These are phyloP conservation scores for Varroa destructor DNA, from an alignment of 1,140 invertebrate genomes.

Conservation along the genomic window DNA sequence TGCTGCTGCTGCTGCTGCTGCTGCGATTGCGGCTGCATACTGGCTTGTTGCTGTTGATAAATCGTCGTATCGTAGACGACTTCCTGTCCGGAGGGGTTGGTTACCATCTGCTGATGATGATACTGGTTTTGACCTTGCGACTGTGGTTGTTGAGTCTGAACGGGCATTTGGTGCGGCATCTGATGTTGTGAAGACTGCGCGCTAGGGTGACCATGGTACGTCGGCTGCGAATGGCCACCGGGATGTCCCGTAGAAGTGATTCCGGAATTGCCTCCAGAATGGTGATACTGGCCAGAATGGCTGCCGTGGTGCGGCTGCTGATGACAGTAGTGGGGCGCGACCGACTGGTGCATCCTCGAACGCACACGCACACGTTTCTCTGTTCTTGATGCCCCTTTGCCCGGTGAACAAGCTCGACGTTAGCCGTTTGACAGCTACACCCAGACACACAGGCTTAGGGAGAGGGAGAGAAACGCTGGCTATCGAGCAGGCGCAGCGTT, in stretches of 20 bases:
- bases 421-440: too few relatives aligned
- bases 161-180: background rate
- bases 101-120: slow-evolving; percentile 7
- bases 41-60: slow-evolving; percentile 18
- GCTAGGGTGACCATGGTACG: background rate
- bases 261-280: too few relatives aligned
- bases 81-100: slow-evolving; percentile 9
- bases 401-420: too few relatives aligned
- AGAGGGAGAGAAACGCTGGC: too few relatives aligned
- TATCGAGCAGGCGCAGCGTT: too few relatives aligned
- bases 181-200: background rate
- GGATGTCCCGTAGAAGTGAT: too few relatives aligned
- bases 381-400: too few relatives aligned
- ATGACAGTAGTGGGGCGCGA: slow-evolving; percentile 15
- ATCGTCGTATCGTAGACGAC: slow-evolving; percentile 24
- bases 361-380: too few relatives aligned
- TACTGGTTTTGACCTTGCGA: background rate
- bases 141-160: background rate
- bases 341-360: slow-evolving; percentile 9
- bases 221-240: too few relatives aligned
- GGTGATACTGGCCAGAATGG: too few relatives aligned
- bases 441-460: too few relatives aligned
- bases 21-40: slow-evolving; percentile 1
- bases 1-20: slow-evolving; percentile 7
- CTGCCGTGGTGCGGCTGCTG: too few relatives aligned